Percentiles rank a stretch among this genome's conserved stretches.
phyloP scores from a whole-genome alignment of 2,797 vertebrate species.

The Amblyopsis hoosieri region DNA sequence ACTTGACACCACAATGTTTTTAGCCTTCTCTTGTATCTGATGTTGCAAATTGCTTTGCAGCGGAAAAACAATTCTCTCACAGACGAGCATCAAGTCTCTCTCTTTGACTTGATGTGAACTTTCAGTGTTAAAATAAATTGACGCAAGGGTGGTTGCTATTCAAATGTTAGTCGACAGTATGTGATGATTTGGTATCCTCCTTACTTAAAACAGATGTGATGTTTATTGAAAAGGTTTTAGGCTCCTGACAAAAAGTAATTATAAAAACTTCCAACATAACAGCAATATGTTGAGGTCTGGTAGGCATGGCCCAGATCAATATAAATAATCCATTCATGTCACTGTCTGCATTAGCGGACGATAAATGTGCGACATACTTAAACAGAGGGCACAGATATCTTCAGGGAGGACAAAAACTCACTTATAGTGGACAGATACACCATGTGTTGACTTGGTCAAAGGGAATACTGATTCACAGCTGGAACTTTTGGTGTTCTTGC shows the following conservation, averaged over 20 bases:
- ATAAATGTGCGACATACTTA: slow-evolving; percentile 62
- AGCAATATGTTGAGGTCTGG: slow-evolving; percentile 64
- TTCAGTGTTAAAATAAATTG: slow-evolving; percentile 1
- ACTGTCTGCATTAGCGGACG: slow-evolving; percentile 53
- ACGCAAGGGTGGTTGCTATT: neutral
- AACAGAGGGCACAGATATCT: slow-evolving; percentile 35
- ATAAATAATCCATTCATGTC: slow-evolving; percentile 62
- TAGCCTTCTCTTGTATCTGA: slow-evolving; percentile 13
- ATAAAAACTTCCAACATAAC: slow-evolving; percentile 69
- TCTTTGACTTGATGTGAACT: slow-evolving; percentile 9
- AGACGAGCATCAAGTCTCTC: neutral
- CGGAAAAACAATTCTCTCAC: slow-evolving; percentile 17
- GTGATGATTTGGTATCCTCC: slow-evolving; percentile 25
- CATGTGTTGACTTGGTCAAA: slow-evolving; percentile 36
- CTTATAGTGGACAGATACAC: neutral
- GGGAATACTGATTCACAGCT: neutral
- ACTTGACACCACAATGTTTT: slow-evolving; percentile 18
- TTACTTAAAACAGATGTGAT: slow-evolving; percentile 46
- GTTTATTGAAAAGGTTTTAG: slow-evolving; percentile 60
- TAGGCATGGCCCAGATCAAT: slow-evolving; percentile 59
- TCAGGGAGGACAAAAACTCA: slow-evolving; percentile 13
- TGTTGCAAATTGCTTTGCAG: slow-evolving; percentile 40
- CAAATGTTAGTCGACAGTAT: neutral
- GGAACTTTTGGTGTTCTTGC: slow-evolving; percentile 13
- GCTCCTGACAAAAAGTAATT: slow-evolving; percentile 55